Conservation (phyloP, 2,797 vertebrate species). For the Remorina albescens region DNA sequence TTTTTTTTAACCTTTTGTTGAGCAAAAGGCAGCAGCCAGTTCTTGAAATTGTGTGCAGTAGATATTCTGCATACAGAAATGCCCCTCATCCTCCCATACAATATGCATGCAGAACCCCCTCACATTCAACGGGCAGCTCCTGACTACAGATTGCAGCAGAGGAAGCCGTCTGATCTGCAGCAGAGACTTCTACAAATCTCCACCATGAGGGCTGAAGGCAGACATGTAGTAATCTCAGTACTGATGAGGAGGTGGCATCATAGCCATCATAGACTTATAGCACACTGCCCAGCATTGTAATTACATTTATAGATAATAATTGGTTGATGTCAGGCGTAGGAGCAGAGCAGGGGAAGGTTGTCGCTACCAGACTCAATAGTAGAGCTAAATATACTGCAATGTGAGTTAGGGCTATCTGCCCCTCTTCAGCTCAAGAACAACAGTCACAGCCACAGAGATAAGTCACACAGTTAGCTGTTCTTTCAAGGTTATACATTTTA, state of each 20-base stretch:
- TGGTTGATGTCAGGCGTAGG: background rate
- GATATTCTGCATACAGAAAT: constrained; percentile 16
- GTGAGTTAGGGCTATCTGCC: too few species aligned
- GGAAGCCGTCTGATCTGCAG: constrained; percentile 15
- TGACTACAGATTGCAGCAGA: constrained; percentile 23
- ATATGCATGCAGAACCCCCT: constrained; percentile 9
- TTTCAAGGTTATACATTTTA: background rate
- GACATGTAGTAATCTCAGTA: background rate
- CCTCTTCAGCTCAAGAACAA: too few species aligned
- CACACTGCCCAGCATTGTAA: constrained; percentile 19
- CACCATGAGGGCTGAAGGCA: constrained; percentile 23
- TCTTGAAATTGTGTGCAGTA: background rate
- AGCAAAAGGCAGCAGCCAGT: background rate
- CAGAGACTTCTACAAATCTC: constrained; percentile 27
- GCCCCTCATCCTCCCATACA: constrained; percentile 14
- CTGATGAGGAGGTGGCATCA: constrained; percentile 3
- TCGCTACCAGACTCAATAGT: constrained; percentile 2
- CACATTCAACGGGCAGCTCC: constrained; percentile 30
- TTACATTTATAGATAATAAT: constrained; percentile 29
- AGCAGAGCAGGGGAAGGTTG: background rate
- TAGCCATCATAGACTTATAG: constrained; percentile 8
- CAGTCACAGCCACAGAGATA: background rate
- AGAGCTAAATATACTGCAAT: background rate
- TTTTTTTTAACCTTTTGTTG: constrained; percentile 6
- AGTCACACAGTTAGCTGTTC: background rate